Evolutionary conservation across 2,888 invertebrate genomes (phyloP), one percentile per base, ranked within the genome.

Genomic region (Coleophora deauratella): DNA sequence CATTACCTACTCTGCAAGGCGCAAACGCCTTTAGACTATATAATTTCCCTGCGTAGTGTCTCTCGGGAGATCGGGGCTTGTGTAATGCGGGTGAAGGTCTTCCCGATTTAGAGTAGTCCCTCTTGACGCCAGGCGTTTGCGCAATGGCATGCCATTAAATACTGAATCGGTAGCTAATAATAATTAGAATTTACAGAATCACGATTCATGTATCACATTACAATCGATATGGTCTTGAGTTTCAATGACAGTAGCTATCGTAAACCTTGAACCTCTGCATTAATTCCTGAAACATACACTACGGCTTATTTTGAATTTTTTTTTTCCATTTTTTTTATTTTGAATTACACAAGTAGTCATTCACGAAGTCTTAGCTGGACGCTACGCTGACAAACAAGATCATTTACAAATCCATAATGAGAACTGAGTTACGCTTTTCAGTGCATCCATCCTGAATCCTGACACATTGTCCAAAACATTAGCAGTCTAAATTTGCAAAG

Each of bases 21-120:
- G 43, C 39, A 40, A 37, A 33, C 50, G 44, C 41, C 44, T 41
- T 33, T 41, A 40, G 51, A 45, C 50, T 46, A 49, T 49, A 45
- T 54, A 61, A 61, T 62, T 58, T 52, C 42, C 43, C 49, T 56
- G 56, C 49, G 43, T 53, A 47, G 48, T 42, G 43, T 71, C 72
- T 69, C 71, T 63, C 67, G 72, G 75, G 75, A 72, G 57, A 59
- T 57, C 67, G 72, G 75, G 75, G 57, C 60, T 56, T 48, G 57
- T 48, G 58, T 59, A 62, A 75, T 73, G 59, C 73, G 62, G 84
- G 84, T 82, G 80, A 84, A 84, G 84, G 84, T 82, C 81, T 66
- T 70, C 75, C 75, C 65, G 72, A 73, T 78, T 73, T 84, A 84
- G 77, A 63, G 52, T 44, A 63, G 80, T 46, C 74, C 77, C 66